Evolutionary conservation across 2,113 vertebrate genomes (phyloP).

Genomic region (Cyrtonyx montezumae): DNA sequence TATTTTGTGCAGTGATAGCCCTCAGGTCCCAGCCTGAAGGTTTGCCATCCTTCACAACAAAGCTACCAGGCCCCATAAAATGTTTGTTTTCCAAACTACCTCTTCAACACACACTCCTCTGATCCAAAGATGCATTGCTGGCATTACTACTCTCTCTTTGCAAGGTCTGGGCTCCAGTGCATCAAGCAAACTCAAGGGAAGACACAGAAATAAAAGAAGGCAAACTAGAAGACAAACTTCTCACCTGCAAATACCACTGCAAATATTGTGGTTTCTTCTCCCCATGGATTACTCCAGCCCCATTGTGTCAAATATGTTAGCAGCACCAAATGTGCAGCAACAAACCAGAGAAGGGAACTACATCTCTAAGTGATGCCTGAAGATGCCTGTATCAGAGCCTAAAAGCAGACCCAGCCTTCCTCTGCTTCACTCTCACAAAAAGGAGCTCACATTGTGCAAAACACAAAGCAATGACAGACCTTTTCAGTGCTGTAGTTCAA

Average conservation of each 20-base stretch:
- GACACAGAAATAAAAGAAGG: slow-evolving; percentile 8
- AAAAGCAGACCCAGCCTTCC: not conserved
- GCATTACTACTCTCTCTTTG: not conserved
- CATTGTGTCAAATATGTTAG: rapidly evolving
- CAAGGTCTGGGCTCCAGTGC: not conserved
- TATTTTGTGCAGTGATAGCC: not conserved
- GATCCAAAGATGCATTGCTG: not conserved
- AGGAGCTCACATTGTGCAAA: not conserved
- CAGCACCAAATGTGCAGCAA: rapidly evolving
- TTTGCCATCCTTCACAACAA: not conserved
- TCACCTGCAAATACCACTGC: not conserved
- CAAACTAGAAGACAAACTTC: not conserved
- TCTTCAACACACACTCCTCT: not conserved
- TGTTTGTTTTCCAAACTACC: not conserved
- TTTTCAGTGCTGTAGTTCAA: not conserved
- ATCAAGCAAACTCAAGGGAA: not conserved
- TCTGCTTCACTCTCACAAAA: not conserved
- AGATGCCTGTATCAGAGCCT: not conserved
- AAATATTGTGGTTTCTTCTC: not conserved
- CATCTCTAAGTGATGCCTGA: not conserved
- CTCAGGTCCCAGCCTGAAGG: not conserved
- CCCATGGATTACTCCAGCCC: rapidly evolving
- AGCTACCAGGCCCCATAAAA: not conserved
- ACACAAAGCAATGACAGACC: not conserved
- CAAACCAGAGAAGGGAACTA: not conserved